Conservation (phyloP, 2,888 invertebrate species). For the Sphaeridia pumilis region DNA sequence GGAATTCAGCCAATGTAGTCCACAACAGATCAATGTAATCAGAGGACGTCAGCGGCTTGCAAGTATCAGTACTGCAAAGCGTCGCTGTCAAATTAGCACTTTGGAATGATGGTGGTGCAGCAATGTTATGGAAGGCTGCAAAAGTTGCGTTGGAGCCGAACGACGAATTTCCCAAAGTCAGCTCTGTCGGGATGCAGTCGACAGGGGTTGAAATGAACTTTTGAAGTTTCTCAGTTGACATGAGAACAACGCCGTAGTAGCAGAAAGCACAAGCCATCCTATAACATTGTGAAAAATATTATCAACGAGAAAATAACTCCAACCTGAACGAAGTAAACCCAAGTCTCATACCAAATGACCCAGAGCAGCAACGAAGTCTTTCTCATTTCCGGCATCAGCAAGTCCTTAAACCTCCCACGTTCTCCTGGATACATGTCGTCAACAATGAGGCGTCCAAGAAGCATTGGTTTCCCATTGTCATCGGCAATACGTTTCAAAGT, state of each 20-base stretch:
- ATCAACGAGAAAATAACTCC: not conserved
- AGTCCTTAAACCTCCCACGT: conserved; percentile 56
- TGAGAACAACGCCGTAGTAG: conserved; percentile 85
- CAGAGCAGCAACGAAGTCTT: conserved; percentile 75
- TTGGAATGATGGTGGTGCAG: not conserved
- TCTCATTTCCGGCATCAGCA: conserved; percentile 61
- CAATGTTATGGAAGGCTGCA: not conserved
- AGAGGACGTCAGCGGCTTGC: conserved; percentile 60
- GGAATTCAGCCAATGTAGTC: conserved; percentile 91
- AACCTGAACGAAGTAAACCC: not conserved
- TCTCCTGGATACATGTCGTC: conserved; percentile 48
- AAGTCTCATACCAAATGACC: conserved; percentile 67
- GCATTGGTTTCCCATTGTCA: conserved; percentile 80
- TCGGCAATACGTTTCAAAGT: conserved; percentile 75
- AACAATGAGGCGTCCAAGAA: conserved; percentile 69
- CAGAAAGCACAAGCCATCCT: conserved; percentile 91
- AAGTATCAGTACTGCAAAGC: conserved; percentile 50
- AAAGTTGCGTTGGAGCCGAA: not conserved
- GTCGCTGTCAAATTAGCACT: not conserved
- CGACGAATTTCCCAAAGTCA: not conserved
- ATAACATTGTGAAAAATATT: conserved; percentile 15
- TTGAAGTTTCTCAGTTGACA: conserved; percentile 67
- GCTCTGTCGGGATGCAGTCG: not conserved
- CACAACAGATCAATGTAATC: conserved; percentile 87
- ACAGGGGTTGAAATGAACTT: conserved; percentile 10